phyloP scores from a whole-genome alignment of 2,888 invertebrate genomes.

The Torymus texanus region DNA sequence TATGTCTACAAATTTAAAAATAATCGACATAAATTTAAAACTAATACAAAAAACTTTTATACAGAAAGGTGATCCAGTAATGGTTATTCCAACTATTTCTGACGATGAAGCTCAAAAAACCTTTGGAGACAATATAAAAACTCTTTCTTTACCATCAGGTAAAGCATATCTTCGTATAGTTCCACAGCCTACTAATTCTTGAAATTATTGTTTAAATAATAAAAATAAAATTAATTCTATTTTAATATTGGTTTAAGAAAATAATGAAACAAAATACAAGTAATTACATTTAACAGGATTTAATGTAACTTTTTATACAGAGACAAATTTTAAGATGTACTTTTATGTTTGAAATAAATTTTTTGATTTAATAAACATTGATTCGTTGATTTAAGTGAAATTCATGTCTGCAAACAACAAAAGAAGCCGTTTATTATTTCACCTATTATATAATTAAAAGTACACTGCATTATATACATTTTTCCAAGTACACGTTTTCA shows the following conservation, averaged over 20 bases:
- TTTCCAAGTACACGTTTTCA: constrained; percentile 72
- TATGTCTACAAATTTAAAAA: constrained; percentile 67
- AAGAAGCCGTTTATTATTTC: constrained; percentile 75
- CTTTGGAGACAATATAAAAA: constrained; percentile 84
- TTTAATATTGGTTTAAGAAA: neutral
- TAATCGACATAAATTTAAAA: constrained; percentile 15
- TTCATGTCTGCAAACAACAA: constrained; percentile 73
- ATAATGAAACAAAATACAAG: constrained; percentile 53
- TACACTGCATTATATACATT: constrained; percentile 75
- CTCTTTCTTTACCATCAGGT: constrained; percentile 87
- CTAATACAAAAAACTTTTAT: constrained; percentile 63
- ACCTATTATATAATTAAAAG: constrained; percentile 74
- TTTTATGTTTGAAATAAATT: constrained; percentile 57
- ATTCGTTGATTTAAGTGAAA: constrained; percentile 58
- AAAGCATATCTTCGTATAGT: constrained; percentile 88
- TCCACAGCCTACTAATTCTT: constrained; percentile 76
- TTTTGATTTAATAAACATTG: constrained; percentile 57
- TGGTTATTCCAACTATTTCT: constrained; percentile 90
- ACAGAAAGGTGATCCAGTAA: constrained; percentile 88
- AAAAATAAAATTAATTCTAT: neutral
- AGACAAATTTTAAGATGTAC: constrained; percentile 56
- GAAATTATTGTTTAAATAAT: constrained; percentile 22
- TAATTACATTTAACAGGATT: constrained; percentile 58
- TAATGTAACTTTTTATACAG: constrained; percentile 59
- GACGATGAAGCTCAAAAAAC: constrained; percentile 82